phyloP scores from a whole-genome alignment of 2,113 vertebrate species.

The Coptodon bakossiorum region DNA sequence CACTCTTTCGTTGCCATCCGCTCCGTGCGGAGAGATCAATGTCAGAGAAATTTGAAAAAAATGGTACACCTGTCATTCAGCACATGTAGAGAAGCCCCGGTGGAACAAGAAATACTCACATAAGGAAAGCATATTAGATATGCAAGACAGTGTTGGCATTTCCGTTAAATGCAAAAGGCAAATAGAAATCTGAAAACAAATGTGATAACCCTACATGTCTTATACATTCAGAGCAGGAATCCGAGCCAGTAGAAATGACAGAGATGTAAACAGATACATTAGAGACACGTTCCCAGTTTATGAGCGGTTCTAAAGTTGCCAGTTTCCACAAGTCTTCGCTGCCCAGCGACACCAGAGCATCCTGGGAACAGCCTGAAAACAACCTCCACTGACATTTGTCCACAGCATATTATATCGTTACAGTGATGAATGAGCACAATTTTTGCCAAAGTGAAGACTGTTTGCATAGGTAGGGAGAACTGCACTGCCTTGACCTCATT shows the following conservation, averaged over 20 bases:
- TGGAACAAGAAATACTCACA: not conserved
- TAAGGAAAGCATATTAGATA: not conserved
- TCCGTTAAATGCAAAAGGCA: not conserved
- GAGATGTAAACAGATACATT: not conserved
- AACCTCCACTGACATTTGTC: not conserved
- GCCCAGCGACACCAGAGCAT: not conserved
- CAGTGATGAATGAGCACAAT: not conserved
- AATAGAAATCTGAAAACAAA: not conserved
- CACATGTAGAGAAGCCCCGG: not conserved
- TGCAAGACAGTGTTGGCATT: not conserved
- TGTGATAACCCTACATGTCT: not conserved
- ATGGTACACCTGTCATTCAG: slow-evolving; percentile 13
- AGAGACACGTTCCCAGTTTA: not conserved
- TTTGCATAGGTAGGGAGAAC: slow-evolving; percentile 9
- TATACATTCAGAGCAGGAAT: not conserved
- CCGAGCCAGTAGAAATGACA: not conserved
- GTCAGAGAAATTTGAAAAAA: slow-evolving; percentile 8
- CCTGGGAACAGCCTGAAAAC: not conserved
- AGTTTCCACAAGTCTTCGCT: not conserved
- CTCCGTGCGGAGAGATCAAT: not conserved
- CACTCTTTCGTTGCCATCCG: slow-evolving; percentile 3
- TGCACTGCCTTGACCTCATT: slow-evolving; percentile 41
- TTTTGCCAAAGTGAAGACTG: not conserved
- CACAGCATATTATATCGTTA: not conserved
- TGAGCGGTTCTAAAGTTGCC: not conserved